Percentiles rank a stretch among this genome's conserved stretches.
Conservation (phyloP, 2,797 vertebrate genomes). For the Coendou prehensilis region DNA sequence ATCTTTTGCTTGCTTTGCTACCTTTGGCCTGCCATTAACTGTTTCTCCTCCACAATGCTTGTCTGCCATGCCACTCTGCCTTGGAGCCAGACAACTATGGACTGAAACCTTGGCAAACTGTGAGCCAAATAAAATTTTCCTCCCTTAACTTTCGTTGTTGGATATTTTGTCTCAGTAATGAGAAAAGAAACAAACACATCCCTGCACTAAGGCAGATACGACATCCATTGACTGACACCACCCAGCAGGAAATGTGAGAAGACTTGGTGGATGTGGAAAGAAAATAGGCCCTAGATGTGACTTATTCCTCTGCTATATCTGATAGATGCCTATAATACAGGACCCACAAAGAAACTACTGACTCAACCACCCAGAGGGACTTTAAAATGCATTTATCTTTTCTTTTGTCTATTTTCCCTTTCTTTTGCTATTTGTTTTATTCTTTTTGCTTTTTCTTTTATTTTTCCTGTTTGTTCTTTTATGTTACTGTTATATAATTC, state of each 20-base stretch:
- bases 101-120: not conserved
- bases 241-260: not conserved
- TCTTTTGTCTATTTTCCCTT: not conserved
- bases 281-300: not conserved
- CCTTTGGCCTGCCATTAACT: not conserved
- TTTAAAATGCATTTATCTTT: not conserved
- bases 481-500: not conserved
- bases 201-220: not conserved
- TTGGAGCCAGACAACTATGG: not conserved
- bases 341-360: not conserved
- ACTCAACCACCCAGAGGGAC: not conserved
- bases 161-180: not conserved
- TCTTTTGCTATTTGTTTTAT: not conserved
- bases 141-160: not conserved
- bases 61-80: not conserved
- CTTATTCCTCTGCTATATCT: not conserved
- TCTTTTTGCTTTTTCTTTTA: not conserved
- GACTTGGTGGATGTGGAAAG: not conserved
- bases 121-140: not conserved
- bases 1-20: not conserved
- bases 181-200: not conserved
- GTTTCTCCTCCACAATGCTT: not conserved
- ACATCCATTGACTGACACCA: not conserved
- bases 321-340: not conserved
- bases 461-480: not conserved